Evolutionary conservation across 1,140 invertebrate genomes (phyloP), one percentile per base, ranked within the genome.

Genomic region (Ceratitis capitata): DNA sequence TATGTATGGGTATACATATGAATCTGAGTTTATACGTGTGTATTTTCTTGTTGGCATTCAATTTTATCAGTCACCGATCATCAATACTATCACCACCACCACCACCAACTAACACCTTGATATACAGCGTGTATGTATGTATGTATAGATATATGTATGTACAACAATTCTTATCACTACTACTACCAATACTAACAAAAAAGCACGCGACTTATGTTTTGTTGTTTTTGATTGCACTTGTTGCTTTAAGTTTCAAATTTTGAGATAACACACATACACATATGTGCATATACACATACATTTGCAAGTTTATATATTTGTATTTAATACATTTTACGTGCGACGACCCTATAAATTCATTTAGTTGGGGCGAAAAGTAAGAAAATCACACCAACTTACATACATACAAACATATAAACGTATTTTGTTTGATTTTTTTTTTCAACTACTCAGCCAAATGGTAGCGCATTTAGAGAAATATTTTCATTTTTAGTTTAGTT

Each of bases 401-500:
- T 0, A 56, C 51, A 56, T 56, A 23, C 51, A 56, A 23, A 56
- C 51, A 56, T 5, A 47, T 12, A 47, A 47, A 47, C 12, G 12
- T 6, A 47, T 32, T 64, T n/a, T n/a, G n/a, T n/a, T n/a, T n/a
- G n/a, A n/a, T n/a, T n/a, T n/a, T n/a, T n/a, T 32, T 26, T 32
- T 64, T 14, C 26, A 32, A 64, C 10, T 19, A 12, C 16, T 1
- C 58, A 64, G 16, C 39, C 61, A 5, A 29, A 3, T 7, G 9
- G 12, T 0, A 78, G 69, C 7, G 35, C 5, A 32, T 78, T 78
- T 78, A 45, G 32, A 39, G 35, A 78, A 78, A 23, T 78, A 78
- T 78, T 47, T 78, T 78, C 39, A 42, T 42, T 42, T 78, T 45
- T 78, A 78, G n/a, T 78, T 61, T 61, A 61, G 56, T 61, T 78